phyloP scores from a whole-genome alignment of 2,888 invertebrate species.

The Phasia obesa region DNA sequence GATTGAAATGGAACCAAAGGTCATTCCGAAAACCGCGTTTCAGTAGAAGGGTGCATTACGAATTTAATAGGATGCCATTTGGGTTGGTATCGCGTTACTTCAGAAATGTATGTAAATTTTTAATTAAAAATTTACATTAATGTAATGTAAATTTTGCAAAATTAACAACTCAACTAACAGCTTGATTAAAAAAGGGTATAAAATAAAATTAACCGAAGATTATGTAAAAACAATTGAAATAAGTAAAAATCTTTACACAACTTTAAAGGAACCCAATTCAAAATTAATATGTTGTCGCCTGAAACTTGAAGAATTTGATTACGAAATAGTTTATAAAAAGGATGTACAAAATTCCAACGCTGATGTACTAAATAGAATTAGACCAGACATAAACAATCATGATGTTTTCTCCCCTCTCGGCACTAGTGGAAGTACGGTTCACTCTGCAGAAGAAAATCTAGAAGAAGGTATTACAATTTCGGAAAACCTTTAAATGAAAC shows the following conservation, averaged over 20 bases:
- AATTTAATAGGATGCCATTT: not conserved
- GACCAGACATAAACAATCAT: not conserved
- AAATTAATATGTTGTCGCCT: no score
- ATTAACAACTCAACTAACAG: constrained; percentile 67
- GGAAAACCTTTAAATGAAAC: no score
- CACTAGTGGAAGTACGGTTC: no score
- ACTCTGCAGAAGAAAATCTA: no score
- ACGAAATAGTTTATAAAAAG: no score
- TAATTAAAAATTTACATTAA: no score
- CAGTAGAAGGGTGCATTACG: not conserved
- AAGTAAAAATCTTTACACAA: constrained; percentile 70
- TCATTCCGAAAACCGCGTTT: not conserved
- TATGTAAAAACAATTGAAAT: constrained; percentile 55
- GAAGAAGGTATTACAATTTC: no score
- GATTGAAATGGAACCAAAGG: not conserved
- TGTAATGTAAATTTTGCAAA: constrained; percentile 69
- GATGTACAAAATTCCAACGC: no score
- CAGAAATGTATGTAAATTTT: no score
- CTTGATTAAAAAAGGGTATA: constrained; percentile 58
- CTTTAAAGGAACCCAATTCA: constrained; percentile 21
- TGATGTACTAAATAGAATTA: not conserved
- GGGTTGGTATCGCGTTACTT: constrained; percentile 71
- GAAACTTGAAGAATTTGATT: no score
- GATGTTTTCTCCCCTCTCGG: no score
- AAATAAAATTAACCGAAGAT: constrained; percentile 43